phyloP scores from a whole-genome alignment of 2,113 vertebrate genomes.

The Eupsittula cactorum region DNA sequence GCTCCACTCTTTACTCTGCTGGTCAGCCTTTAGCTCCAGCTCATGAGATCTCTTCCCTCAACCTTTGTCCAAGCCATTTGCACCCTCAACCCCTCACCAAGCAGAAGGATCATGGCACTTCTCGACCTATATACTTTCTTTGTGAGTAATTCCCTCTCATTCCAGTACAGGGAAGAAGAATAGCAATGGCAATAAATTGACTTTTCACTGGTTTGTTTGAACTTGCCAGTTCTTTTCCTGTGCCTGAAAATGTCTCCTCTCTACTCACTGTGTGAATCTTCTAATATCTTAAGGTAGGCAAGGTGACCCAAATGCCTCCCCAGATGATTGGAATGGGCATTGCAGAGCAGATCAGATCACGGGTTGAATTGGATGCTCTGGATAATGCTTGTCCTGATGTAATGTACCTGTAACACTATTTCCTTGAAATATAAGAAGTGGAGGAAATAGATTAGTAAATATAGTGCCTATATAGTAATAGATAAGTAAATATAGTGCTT shows the following conservation, averaged over 20 bases:
- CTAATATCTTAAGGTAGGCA: rapidly evolving
- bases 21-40: not conserved
- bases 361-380: not conserved
- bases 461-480: not conserved
- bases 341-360: rapidly evolving
- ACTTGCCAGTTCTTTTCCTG: not conserved
- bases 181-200: not conserved
- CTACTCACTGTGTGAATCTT: not conserved
- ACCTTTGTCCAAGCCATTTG: not conserved
- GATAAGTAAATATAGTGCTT: not conserved
- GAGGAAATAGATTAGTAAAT: not conserved
- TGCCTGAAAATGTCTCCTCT: not conserved
- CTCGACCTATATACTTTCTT: not conserved
- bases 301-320: not conserved
- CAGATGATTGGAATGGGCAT: not conserved
- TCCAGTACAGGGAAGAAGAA: not conserved
- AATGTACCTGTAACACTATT: not conserved
- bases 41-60: not conserved
- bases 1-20: not conserved
- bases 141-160: not conserved
- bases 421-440: not conserved
- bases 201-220: not conserved
- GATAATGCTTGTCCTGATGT: not conserved
- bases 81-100: rapidly evolving
- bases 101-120: not conserved